These are phyloP conservation scores for Rhombomys opimus DNA, from an alignment of 2,113 vertebrate species.

Conservation along the genomic window DNA sequence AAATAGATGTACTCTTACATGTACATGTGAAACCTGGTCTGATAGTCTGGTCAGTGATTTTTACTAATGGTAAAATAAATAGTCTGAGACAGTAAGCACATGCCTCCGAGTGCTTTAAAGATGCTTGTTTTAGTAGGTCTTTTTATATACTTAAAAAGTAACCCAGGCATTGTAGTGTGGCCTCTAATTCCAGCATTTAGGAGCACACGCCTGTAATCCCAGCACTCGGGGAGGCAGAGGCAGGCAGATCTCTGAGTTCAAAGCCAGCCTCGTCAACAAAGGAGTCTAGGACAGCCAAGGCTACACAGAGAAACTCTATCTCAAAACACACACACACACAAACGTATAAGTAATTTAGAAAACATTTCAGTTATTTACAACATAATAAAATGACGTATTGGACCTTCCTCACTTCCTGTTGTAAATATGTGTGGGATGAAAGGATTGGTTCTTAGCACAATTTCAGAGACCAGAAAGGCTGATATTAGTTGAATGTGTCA, in stretches of 20 bases:
- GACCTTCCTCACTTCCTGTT: background rate
- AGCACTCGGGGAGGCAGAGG: no score
- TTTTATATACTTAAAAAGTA: slow-evolving; percentile 27
- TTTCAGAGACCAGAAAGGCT: slow-evolving; percentile 38
- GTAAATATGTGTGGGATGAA: background rate
- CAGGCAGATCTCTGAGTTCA: no score
- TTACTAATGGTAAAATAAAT: slow-evolving; percentile 1
- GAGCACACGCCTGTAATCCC: background rate
- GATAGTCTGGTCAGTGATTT: slow-evolving; percentile 22
- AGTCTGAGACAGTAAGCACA: slow-evolving; percentile 15
- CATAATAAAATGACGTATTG: slow-evolving; percentile 24
- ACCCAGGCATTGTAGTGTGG: background rate
- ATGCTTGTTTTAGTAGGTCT: background rate
- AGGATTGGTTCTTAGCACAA: background rate
- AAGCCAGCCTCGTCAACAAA: no score
- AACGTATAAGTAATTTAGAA: slow-evolving; percentile 46
- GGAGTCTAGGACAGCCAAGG: no score
- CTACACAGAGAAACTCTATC: background rate
- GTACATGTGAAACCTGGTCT: background rate
- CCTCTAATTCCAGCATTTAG: background rate
- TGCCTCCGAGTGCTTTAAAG: background rate
- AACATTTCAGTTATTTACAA: slow-evolving; percentile 21
- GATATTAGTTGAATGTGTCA: background rate
- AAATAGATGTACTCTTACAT: background rate
- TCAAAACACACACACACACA: background rate